Conservation (phyloP, 2,888 invertebrate species). For the Polietes domitor region DNA sequence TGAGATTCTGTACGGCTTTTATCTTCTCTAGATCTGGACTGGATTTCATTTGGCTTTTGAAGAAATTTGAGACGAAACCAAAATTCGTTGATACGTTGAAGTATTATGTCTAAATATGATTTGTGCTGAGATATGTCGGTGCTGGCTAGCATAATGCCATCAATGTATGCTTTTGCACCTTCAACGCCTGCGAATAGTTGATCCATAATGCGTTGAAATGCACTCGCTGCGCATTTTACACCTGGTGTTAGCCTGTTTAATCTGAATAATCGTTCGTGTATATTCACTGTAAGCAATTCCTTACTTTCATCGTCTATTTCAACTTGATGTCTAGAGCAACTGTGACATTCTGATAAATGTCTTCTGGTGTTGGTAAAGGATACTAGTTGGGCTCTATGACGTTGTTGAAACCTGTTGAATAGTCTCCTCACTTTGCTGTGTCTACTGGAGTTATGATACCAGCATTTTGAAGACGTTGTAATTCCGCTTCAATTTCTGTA, state of each 20-base stretch:
- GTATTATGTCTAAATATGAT: constrained; percentile 1
- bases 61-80: constrained; percentile 36
- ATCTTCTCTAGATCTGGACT: constrained; percentile 24
- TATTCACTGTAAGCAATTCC: constrained; percentile 62
- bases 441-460: constrained; percentile 65
- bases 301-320: constrained; percentile 55
- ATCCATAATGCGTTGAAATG: constrained; percentile 64
- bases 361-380: constrained; percentile 58
- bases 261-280: constrained; percentile 53
- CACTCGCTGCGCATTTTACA: constrained; percentile 66
- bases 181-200: constrained; percentile 53
- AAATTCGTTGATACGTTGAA: constrained; percentile 36
- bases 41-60: constrained; percentile 22
- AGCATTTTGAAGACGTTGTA: constrained; percentile 51
- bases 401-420: constrained; percentile 65
- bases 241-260: constrained; percentile 63
- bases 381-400: constrained; percentile 65
- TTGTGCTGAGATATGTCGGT: constrained; percentile 4
- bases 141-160: constrained; percentile 59
- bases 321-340: constrained; percentile 62
- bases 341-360: constrained; percentile 63
- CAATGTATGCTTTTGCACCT: constrained; percentile 53
- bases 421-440: constrained; percentile 67
- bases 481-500: constrained; percentile 51
- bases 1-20: constrained; percentile 33